Percentiles rank a stretch among this genome's conserved stretches.
phyloP scores from a whole-genome alignment of 2,113 vertebrate species.

The Nothocercus julius region DNA sequence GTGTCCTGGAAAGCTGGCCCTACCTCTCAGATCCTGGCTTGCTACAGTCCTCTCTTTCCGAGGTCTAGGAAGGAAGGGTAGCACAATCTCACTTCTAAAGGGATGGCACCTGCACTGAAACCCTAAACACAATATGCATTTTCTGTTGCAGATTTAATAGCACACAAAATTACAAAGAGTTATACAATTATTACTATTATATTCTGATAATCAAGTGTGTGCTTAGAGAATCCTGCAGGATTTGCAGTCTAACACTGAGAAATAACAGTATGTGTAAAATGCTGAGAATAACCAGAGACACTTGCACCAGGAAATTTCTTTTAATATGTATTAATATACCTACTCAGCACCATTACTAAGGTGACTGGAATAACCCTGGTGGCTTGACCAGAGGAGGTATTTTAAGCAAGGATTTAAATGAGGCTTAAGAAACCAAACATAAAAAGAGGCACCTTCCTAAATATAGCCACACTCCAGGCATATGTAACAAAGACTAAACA shows the following conservation, averaged over 20 bases:
- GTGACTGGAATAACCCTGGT: background rate
- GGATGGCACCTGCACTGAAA: constrained; percentile 92
- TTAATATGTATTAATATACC: background rate
- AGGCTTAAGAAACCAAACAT: background rate
- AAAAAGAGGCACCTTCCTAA: background rate
- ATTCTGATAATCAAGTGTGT: background rate
- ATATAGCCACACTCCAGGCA: background rate
- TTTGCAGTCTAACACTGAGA: background rate
- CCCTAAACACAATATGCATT: constrained; percentile 79
- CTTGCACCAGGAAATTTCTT: background rate
- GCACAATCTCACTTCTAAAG: constrained; percentile 88
- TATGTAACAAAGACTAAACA: background rate
- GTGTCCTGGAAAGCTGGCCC: constrained; percentile 55
- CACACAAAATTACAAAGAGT: background rate
- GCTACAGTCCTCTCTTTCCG: constrained; percentile 81
- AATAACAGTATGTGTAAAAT: background rate
- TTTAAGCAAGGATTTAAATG: background rate
- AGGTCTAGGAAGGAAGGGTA: constrained; percentile 91
- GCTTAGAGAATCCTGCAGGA: background rate
- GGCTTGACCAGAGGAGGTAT: background rate
- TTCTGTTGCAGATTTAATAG: constrained; percentile 25
- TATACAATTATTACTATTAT: background rate
- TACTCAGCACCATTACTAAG: background rate
- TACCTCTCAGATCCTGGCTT: constrained; percentile 83
- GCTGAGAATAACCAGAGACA: background rate